These are phyloP conservation scores for Loriculus beryllinus DNA, from an alignment of 2,797 vertebrate species.

Conservation along the genomic window DNA sequence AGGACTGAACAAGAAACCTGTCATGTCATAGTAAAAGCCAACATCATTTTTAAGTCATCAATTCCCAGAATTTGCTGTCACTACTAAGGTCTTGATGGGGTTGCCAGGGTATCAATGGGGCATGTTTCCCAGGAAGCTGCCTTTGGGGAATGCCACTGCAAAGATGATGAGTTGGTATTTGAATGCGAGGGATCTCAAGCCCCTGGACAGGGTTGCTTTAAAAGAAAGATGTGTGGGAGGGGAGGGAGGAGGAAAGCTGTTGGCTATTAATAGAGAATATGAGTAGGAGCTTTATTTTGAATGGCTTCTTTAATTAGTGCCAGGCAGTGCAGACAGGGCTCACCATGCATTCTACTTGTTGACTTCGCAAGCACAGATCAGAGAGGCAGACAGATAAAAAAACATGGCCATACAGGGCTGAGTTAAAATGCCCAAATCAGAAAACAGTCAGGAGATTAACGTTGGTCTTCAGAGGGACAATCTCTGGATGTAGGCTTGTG, in stretches of 20 bases:
- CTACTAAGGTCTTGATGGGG: background rate
- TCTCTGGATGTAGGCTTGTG: background rate
- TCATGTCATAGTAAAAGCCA: background rate
- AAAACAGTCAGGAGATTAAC: background rate
- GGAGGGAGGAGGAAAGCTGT: background rate
- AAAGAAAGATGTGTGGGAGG: background rate
- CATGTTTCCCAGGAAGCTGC: background rate
- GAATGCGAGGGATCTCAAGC: background rate
- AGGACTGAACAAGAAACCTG: background rate
- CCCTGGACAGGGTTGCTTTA: background rate
- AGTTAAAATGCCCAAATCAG: background rate
- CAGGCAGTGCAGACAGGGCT: background rate
- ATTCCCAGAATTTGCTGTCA: background rate
- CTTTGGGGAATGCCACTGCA: background rate
- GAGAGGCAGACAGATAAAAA: background rate
- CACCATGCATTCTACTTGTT: background rate
- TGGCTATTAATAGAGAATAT: conserved; percentile 33
- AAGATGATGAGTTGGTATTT: background rate
- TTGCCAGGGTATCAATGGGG: background rate
- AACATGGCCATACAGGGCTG: accelerated
- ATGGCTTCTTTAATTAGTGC: conserved; percentile 20
- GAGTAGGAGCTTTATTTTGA: conserved; percentile 40
- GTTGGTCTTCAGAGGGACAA: background rate
- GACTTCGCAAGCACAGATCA: background rate
- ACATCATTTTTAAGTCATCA: background rate